phyloP scores from a whole-genome alignment of 2,888 invertebrate genomes.

The Xanthia icteritia region DNA sequence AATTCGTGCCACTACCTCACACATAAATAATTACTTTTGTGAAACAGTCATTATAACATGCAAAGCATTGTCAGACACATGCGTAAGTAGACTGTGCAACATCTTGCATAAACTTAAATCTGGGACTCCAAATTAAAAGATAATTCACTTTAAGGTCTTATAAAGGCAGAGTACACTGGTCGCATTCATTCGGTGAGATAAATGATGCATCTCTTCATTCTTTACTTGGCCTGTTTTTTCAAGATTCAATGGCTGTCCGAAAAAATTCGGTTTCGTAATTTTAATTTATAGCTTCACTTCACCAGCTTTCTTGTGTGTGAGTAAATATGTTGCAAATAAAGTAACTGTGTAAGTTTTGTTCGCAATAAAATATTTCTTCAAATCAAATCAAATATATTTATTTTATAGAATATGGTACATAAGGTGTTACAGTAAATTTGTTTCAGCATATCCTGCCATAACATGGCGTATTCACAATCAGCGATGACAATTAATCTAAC shows the following conservation, averaged over 20 bases:
- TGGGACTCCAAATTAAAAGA: constrained; percentile 60
- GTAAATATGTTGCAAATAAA: constrained; percentile 37
- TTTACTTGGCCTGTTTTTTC: constrained; percentile 45
- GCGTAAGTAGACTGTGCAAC: constrained; percentile 69
- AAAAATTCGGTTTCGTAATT: constrained; percentile 55
- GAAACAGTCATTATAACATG: constrained; percentile 68
- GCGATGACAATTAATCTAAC: no score
- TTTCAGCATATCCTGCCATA: no score
- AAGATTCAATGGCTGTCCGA: constrained; percentile 45
- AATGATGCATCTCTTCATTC: constrained; percentile 58
- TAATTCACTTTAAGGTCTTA: constrained; percentile 55
- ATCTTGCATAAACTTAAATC: constrained; percentile 71
- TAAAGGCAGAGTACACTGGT: constrained; percentile 27
- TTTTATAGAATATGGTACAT: no score
- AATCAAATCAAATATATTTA: no score
- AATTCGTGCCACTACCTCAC: constrained; percentile 56
- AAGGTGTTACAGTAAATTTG: no score
- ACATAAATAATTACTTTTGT: constrained; percentile 66
- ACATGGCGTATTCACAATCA: no score
- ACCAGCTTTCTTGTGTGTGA: constrained; percentile 39
- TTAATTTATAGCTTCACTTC: constrained; percentile 60
- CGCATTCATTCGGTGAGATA: constrained; percentile 48
- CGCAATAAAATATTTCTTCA: no score
- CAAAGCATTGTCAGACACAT: constrained; percentile 67
- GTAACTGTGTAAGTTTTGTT: background rate